A percentile compares a stretch with the other conserved stretches of the same genome.
These are phyloP conservation scores for Pteropus alecto DNA, from an alignment of 2,113 vertebrate genomes.

Conservation along the genomic window DNA sequence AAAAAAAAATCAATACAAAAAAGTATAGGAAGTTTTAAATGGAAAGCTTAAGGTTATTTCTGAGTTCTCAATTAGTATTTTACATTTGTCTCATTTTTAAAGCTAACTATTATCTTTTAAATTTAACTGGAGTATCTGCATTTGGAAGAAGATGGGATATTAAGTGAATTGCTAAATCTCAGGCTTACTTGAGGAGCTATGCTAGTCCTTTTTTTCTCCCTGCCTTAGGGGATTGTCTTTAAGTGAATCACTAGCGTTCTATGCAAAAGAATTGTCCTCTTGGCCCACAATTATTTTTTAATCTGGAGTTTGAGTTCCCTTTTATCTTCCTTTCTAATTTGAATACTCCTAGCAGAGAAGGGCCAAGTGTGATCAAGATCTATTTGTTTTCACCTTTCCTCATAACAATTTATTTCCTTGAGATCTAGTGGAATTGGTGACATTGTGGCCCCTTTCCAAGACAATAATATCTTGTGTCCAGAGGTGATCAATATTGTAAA, in stretches of 20 bases:
- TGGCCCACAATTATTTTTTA: conserved; percentile 50
- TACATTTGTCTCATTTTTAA: conserved; percentile 36
- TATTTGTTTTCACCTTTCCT: conserved; percentile 22
- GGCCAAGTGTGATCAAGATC: neutral
- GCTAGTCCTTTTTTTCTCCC: neutral
- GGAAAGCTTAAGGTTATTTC: conserved; percentile 40
- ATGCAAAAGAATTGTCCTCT: conserved; percentile 48
- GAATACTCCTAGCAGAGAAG: conserved; percentile 23
- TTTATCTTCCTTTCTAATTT: conserved; percentile 44
- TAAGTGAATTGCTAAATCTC: neutral
- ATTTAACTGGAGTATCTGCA: neutral
- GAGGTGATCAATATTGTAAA: neutral
- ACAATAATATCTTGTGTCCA: neutral
- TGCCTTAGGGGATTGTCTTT: conserved; percentile 24
- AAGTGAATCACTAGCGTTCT: conserved; percentile 27
- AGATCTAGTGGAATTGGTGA: neutral
- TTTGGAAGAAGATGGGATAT: neutral
- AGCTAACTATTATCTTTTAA: conserved; percentile 29
- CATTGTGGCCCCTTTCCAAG: neutral
- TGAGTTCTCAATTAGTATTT: neutral
- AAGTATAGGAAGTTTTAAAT: conserved; percentile 19
- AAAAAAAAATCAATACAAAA: conserved; percentile 24
- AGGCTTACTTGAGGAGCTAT: neutral
- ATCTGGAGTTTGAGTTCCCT: neutral
- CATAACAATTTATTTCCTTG: conserved; percentile 43